Evolutionary conservation across 2,888 invertebrate species (phyloP), one percentile per base, ranked within the genome.

Genomic region (Apeira syringaria): DNA sequence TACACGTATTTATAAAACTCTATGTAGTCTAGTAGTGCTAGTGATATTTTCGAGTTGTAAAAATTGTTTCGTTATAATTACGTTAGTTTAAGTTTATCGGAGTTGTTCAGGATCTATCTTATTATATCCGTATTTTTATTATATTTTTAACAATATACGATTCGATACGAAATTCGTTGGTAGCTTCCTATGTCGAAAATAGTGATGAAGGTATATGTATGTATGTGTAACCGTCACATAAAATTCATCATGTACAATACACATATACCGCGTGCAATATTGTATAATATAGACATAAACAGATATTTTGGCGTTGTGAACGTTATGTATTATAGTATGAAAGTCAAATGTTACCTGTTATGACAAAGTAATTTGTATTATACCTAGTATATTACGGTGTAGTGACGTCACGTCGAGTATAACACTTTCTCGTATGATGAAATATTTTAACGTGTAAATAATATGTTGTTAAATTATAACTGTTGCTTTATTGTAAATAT

Each of bases 331-430:
- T 83, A 85, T 84, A 85, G 78, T 80, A 78, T 85, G 81, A 76
- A 88, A 88, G 88, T 89, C 88, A 87, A 82, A 88, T 89, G 89
- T 89, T 89, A 89, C 89, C 89, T 88, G 88, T 89, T 88, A 86
- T 86, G 85, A 85, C 83, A 85, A 88, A 87, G 78, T 86, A 80
- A 84, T 80, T 79, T 87, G 86, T 87, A 84, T 80, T 80, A 80
- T 85, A 56, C 39, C 42, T 53, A 86, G 74, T 74, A 77, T 73
- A 75, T 67, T 15, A 15, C 7, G 66, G 75, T 66, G 69, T 68
- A 65, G 65, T 63, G 65, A 57, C 47, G 61, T 69, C 65, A 65
- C 65, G 71, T 67, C 67, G 72, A 69, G 68, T 68, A 64, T 68
- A 71, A 67, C 57, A 54, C 52, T 68, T 71, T 77, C 75, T 74